These are phyloP conservation scores for Heliconius melpomene DNA, from an alignment of 1,140 invertebrate genomes.

Conservation along the genomic window DNA sequence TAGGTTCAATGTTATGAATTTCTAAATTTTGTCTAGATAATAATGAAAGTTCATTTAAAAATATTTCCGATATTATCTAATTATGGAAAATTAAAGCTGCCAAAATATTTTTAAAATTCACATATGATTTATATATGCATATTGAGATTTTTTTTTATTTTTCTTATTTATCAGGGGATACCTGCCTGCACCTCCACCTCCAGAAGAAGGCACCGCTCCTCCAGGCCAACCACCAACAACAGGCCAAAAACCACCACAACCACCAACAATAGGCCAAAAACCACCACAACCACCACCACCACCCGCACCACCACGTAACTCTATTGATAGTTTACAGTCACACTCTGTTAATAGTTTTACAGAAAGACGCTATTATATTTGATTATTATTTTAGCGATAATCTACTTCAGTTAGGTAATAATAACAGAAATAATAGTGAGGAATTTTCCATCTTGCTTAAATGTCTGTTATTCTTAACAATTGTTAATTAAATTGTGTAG, in stretches of 20 bases:
- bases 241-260: background rate
- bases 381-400: background rate
- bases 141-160: no score
- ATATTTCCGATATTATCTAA: no score
- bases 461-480: background rate
- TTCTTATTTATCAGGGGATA: slow-evolving; percentile 20
- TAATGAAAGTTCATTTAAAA: no score
- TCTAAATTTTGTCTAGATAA: background rate
- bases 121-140: no score
- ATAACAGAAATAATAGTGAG: background rate
- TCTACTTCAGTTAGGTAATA: background rate
- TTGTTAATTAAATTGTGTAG: background rate
- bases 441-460: background rate
- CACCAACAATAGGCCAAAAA: background rate
- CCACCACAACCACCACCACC: background rate
- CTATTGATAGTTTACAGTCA: background rate
- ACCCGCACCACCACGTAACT: background rate
- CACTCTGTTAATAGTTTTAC: background rate
- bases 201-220: background rate
- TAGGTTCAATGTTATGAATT: slow-evolving; percentile 27
- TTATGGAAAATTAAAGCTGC: no score
- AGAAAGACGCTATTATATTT: background rate
- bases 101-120: no score
- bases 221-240: background rate
- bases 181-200: slow-evolving; percentile 4